Evolutionary conservation across 1,140 invertebrate species (phyloP).

Genomic region (Venustaconcha ellipsiformis): DNA sequence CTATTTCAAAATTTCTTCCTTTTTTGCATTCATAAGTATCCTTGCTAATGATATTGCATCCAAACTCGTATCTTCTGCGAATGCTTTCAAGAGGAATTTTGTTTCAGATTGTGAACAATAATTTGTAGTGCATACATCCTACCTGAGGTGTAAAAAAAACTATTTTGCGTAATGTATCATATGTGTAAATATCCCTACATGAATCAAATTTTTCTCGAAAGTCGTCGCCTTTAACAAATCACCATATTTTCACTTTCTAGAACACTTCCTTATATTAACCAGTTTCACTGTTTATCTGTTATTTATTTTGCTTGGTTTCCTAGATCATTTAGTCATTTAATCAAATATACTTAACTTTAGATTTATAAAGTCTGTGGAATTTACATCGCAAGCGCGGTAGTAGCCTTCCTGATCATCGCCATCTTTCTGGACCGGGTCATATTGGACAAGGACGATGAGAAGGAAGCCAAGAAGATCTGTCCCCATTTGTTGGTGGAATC

Average conservation of each 20-base stretch:
- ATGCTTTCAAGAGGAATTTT: too few species aligned
- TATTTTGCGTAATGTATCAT: too few species aligned
- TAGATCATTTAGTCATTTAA: not conserved
- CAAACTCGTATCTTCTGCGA: too few species aligned
- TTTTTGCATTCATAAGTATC: too few species aligned
- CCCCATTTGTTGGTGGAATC: constrained; percentile 88
- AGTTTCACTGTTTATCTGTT: not conserved
- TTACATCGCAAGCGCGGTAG: constrained; percentile 85
- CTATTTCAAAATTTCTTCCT: too few species aligned
- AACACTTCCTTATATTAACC: too few species aligned
- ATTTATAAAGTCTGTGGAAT: constrained; percentile 83
- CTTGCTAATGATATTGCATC: too few species aligned
- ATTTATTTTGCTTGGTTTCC: not conserved
- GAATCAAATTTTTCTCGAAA: not conserved
- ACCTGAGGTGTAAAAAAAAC: too few species aligned
- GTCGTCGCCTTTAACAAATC: not conserved
- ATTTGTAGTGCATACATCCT: too few species aligned
- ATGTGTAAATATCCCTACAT: too few species aligned
- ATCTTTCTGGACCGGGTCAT: constrained; percentile 81
- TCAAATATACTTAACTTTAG: constrained; percentile 20
- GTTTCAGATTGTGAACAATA: too few species aligned
- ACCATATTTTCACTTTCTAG: too few species aligned
- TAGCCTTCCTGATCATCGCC: constrained; percentile 86
- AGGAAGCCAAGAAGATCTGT: constrained; percentile 24
- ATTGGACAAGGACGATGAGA: constrained; percentile 27